These are phyloP conservation scores for Cephus nigrinus DNA, from an alignment of 2,888 invertebrate species.

Conservation along the genomic window DNA sequence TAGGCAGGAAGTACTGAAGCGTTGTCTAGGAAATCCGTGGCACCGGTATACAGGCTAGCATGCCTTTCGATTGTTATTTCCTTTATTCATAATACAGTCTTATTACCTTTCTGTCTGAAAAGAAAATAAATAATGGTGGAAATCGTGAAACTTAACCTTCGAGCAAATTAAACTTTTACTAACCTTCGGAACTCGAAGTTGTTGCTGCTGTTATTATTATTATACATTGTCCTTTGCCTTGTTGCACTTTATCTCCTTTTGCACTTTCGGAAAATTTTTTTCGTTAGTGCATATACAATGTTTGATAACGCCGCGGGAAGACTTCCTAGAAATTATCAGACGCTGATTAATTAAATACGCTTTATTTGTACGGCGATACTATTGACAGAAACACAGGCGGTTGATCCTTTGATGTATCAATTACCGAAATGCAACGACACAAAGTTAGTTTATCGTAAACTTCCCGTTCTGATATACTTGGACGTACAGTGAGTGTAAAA, in stretches of 20 bases:
- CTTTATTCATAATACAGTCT: background rate
- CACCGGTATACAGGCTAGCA: background rate
- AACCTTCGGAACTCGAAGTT: background rate
- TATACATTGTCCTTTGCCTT: background rate
- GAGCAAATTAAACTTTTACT: background rate
- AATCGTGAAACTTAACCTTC: background rate
- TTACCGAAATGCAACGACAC: conserved; percentile 31
- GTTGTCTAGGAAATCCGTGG: background rate
- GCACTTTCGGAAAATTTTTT: background rate
- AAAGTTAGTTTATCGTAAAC: background rate
- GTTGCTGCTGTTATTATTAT: background rate
- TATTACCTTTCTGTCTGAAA: background rate
- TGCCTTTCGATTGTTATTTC: background rate
- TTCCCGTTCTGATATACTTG: background rate
- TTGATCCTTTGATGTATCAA: conserved; percentile 43
- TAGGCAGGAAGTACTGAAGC: background rate
- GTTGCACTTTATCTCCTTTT: background rate
- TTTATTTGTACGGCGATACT: conserved; percentile 7
- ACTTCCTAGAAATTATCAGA: background rate
- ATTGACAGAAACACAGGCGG: conserved; percentile 15
- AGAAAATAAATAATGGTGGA: background rate
- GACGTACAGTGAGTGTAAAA: too few species aligned
- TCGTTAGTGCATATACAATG: background rate
- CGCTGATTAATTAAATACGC: background rate
- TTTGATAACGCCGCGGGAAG: background rate